Conservation (phyloP, 1,140 invertebrate genomes). For the Anagrus nilaparvatae region DNA sequence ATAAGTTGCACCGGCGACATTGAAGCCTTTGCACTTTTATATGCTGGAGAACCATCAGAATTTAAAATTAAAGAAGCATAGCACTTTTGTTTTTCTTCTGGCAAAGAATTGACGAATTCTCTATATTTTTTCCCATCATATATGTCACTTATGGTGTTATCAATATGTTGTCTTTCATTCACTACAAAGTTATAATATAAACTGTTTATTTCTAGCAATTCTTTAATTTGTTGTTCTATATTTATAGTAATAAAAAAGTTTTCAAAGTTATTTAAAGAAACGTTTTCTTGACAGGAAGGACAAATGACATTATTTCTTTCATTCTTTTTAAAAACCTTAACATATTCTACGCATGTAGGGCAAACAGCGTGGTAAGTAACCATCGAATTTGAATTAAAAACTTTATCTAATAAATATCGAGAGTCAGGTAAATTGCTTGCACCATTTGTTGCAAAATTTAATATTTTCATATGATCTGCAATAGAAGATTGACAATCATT, state of each 20-base stretch:
- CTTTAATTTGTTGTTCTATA: neutral
- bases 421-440: neutral
- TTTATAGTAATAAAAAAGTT: slow-evolving; percentile 1
- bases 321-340: neutral
- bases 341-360: neutral
- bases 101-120: neutral
- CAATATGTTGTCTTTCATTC: neutral
- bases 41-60: slow-evolving; percentile 1
- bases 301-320: neutral
- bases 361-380: slow-evolving; percentile 1
- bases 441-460: too few species aligned
- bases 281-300: neutral
- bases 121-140: neutral
- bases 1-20: neutral
- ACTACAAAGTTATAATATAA: neutral
- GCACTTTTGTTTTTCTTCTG: too few species aligned
- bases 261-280: neutral
- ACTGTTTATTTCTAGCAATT: neutral
- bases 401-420: slow-evolving; percentile 1
- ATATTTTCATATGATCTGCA: too few species aligned
- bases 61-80: too few species aligned
- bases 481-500: too few species aligned
- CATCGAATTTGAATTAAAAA: neutral
- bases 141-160: neutral
- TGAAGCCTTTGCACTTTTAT: neutral